phyloP scores from a whole-genome alignment of 2,113 vertebrate species.

The Syrmaticus mikado region DNA sequence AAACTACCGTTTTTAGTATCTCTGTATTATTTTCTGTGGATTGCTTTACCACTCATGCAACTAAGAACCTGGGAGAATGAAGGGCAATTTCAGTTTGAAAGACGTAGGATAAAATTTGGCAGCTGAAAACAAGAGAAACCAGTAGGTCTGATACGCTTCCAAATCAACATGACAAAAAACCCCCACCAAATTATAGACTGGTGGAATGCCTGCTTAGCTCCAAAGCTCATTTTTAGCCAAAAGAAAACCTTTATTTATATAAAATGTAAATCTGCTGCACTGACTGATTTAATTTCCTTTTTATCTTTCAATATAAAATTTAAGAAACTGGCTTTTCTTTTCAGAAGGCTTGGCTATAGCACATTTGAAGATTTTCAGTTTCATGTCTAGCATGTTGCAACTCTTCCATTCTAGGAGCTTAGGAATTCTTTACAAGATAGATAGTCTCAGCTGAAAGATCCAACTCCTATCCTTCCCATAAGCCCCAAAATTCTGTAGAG shows the following conservation, averaged over 20 bases:
- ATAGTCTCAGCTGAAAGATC: background rate
- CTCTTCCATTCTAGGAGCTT: background rate
- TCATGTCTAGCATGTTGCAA: background rate
- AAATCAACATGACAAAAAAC: background rate
- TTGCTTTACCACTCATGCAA: background rate
- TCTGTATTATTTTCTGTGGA: background rate
- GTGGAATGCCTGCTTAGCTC: background rate
- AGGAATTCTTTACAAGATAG: background rate
- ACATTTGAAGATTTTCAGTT: background rate
- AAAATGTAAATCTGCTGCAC: background rate
- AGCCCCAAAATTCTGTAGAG: background rate
- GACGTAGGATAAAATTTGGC: background rate
- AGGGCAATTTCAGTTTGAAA: background rate
- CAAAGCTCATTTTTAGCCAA: background rate
- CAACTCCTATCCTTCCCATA: background rate
- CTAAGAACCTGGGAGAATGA: background rate
- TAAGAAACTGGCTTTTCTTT: background rate
- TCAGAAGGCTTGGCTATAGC: background rate
- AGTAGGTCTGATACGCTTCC: background rate
- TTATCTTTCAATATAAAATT: background rate
- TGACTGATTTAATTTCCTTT: background rate
- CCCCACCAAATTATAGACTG: background rate
- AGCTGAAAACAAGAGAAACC: background rate
- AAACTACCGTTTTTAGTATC: background rate
- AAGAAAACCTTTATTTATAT: background rate